phyloP scores from a whole-genome alignment of 2,797 vertebrate species.

The Chelon labrosus region DNA sequence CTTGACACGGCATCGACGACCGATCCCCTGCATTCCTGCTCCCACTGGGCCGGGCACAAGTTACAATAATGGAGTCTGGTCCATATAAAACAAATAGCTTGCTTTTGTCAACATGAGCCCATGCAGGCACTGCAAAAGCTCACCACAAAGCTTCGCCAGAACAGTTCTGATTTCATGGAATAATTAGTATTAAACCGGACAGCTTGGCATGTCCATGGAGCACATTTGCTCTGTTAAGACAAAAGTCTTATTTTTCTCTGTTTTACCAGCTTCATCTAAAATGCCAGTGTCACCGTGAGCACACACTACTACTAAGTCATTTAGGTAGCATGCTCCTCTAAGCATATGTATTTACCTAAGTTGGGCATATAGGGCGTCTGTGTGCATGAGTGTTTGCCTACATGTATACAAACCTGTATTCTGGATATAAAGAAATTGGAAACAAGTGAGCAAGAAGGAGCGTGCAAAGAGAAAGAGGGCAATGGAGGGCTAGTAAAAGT shows the following conservation, averaged over 20 bases:
- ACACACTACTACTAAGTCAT: constrained; percentile 1
- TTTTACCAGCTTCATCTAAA: not conserved
- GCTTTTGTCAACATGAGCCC: constrained; percentile 36
- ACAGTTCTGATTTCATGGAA: constrained; percentile 21
- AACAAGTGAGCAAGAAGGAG: constrained; percentile 16
- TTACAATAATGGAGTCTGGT: constrained; percentile 18
- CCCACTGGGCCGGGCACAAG: constrained; percentile 14
- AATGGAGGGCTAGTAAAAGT: constrained; percentile 53
- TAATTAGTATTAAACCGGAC: constrained; percentile 28
- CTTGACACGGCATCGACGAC: not conserved
- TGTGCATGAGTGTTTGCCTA: constrained; percentile 32
- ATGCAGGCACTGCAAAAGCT: constrained; percentile 4
- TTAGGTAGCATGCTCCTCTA: constrained; percentile 4
- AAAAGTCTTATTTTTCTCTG: not conserved
- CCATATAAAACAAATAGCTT: constrained; percentile 52
- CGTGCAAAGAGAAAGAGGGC: constrained; percentile 5
- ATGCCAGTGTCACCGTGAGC: not conserved
- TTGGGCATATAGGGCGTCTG: constrained; percentile 29
- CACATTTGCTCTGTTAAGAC: constrained; percentile 17
- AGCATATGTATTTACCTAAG: constrained; percentile 27
- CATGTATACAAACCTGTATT: constrained; percentile 38
- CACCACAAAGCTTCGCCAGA: constrained; percentile 24
- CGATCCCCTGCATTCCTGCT: constrained; percentile 23
- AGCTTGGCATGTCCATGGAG: constrained; percentile 8
- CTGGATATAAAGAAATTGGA: constrained; percentile 25